These are phyloP conservation scores for Eupithecia vulgata DNA, from an alignment of 2,888 invertebrate genomes.

Conservation along the genomic window DNA sequence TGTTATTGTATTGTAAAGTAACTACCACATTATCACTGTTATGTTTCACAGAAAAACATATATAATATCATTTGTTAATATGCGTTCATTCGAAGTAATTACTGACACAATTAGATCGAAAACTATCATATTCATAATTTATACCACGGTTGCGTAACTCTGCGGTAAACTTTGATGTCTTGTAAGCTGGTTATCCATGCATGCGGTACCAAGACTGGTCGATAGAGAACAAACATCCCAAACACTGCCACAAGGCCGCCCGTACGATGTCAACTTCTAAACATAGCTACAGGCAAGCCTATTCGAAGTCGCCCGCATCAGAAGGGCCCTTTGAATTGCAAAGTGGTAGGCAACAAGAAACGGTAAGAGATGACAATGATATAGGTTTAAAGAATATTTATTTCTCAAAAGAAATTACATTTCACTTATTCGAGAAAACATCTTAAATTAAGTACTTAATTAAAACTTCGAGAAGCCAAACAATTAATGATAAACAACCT, in stretches of 20 bases:
- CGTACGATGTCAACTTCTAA: slow-evolving; percentile 51
- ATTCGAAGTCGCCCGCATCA: slow-evolving; percentile 46
- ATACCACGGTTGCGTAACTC: not conserved
- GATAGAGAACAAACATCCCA: slow-evolving; percentile 45
- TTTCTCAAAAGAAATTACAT: too few species aligned
- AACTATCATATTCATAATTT: not conserved
- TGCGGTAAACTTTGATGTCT: slow-evolving; percentile 15
- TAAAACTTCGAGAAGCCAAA: too few species aligned
- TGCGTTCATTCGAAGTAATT: not conserved
- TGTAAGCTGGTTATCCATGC: slow-evolving; percentile 18
- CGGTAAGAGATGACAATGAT: slow-evolving; percentile 54
- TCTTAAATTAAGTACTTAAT: too few species aligned
- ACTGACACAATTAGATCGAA: not conserved
- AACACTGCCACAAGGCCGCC: slow-evolving; percentile 52
- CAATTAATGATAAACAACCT: too few species aligned
- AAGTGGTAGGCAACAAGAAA: slow-evolving; percentile 62
- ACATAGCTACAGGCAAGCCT: slow-evolving; percentile 46
- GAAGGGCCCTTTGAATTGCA: slow-evolving; percentile 69
- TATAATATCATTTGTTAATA: not conserved
- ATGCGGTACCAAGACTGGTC: slow-evolving; percentile 28
- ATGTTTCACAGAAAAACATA: not conserved
- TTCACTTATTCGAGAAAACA: too few species aligned
- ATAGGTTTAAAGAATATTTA: too few species aligned
- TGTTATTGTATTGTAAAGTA: too few species aligned
- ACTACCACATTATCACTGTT: not conserved